A percentile compares a stretch with the other conserved stretches of the same genome.
Evolutionary conservation across 2,888 invertebrate species (phyloP).

Genomic region (Subacronicta megacephala): DNA sequence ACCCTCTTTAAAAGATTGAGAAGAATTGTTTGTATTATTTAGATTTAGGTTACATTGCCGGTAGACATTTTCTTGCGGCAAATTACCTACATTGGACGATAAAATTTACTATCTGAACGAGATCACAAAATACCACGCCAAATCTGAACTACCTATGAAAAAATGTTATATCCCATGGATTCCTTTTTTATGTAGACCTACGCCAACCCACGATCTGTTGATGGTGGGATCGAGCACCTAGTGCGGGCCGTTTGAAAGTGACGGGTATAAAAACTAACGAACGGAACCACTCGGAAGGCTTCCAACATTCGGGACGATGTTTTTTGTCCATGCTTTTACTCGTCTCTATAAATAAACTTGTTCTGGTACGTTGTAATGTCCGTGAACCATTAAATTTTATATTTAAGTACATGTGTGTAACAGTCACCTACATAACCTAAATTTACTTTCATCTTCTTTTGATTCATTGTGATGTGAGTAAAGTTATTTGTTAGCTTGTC

Average conservation of each 20-base stretch:
- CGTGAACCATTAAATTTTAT: slow-evolving; percentile 64
- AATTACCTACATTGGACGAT: slow-evolving; percentile 2
- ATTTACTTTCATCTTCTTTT: slow-evolving; percentile 67
- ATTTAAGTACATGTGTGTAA: slow-evolving; percentile 47
- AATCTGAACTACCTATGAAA: slow-evolving; percentile 15
- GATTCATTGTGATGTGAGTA: slow-evolving; percentile 22
- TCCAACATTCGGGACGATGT: slow-evolving; percentile 78
- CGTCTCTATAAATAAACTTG: slow-evolving; percentile 79
- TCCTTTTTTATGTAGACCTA: slow-evolving; percentile 72
- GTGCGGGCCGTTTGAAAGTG: slow-evolving; percentile 62
- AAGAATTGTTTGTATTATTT: too few species aligned
- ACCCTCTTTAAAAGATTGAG: slow-evolving; percentile 45
- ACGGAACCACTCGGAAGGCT: slow-evolving; percentile 75
- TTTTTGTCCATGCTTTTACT: slow-evolving; percentile 79
- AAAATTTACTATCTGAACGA: slow-evolving; percentile 4
- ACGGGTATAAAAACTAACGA: slow-evolving; percentile 71
- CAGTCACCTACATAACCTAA: slow-evolving; percentile 33
- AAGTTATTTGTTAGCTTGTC: too few species aligned
- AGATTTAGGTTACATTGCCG: too few species aligned
- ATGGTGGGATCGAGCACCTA: slow-evolving; percentile 55
- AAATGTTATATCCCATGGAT: slow-evolving; percentile 23
- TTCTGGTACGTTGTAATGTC: slow-evolving; percentile 66
- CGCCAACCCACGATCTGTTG: slow-evolving; percentile 73
- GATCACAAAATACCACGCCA: slow-evolving; percentile 11
- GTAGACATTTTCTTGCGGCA: neutral